Evolutionary conservation across 30 jellyfish, hydroid and myxozoan genomes (phyloP), one percentile per base, ranked within the genome.

Genomic region (Morbakka virulenta): DNA sequence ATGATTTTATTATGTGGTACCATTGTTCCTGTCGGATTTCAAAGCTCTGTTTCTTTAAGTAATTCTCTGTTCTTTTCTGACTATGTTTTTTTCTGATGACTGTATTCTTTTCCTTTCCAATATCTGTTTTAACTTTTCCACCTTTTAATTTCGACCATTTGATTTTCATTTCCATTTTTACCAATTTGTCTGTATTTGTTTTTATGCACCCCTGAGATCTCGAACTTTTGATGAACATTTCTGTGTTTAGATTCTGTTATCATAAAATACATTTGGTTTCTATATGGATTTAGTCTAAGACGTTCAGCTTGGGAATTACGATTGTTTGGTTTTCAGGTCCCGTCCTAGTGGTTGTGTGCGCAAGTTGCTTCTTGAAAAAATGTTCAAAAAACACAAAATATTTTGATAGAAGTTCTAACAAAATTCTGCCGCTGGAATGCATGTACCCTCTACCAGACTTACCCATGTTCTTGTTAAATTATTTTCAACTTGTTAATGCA

Each of bases 281-380:
- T 32, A 33, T 1, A 32, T 4, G 87, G 87, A 63, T 76, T 76
- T 76, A 78, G 49, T 63, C 80, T 62, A 2, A 23, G 32, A 9
- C 50, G 20, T 28, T 50, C 65, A 41, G 4, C 64, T 27, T 48
- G 79, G 81, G 69, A 33, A 34, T 17, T n/a, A 2, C 27, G 64
- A 26, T 50, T 50, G 2, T 53, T 23, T 35, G 23, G 85, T 64
- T 80, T 41, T 64, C 82, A 35, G 89, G 89, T 47, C 82, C 89
- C 57, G 74, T 79, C 83, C 84, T 67, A 29, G 83, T 80, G 62
- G 91, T 80, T 66, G 84, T 50, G 29, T 80, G 91, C 70, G n/a
- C n/a, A n/a, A n/a, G 67, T 48, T 78, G 64, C 62, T 78, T 81
- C 69, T 76, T 76, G 69, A 76, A 76, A 24, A 76, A 69, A 32